These are phyloP conservation scores for Zelleria hepariella DNA, from an alignment of 2,888 invertebrate species.

Conservation along the genomic window DNA sequence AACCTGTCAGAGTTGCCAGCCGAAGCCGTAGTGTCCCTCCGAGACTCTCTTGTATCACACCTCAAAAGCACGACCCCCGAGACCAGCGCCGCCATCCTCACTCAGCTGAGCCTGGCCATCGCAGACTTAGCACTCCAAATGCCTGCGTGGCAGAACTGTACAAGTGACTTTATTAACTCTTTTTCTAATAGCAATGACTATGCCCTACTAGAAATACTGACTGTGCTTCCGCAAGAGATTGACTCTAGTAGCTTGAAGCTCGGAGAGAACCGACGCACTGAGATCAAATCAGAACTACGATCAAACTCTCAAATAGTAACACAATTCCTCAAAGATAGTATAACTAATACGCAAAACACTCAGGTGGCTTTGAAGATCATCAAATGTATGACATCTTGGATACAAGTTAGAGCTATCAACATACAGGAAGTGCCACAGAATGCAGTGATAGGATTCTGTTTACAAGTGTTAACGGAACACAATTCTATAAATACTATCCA, in stretches of 20 bases:
- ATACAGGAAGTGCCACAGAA: conserved; percentile 81
- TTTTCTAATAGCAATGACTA: conserved; percentile 80
- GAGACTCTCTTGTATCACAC: conserved; percentile 93
- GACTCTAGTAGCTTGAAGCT: conserved; percentile 84
- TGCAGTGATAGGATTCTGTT: conserved; percentile 79
- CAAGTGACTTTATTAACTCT: conserved; percentile 85
- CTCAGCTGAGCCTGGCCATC: conserved; percentile 92
- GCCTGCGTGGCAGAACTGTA: conserved; percentile 92
- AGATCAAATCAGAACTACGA: conserved; percentile 85
- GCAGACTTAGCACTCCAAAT: conserved; percentile 96
- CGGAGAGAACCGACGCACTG: conserved; percentile 91
- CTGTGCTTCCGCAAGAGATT: conserved; percentile 96
- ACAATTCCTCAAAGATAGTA: conserved; percentile 83
- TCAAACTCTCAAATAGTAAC: conserved; percentile 82
- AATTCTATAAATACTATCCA: conserved; percentile 78
- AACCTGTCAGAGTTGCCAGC: conserved; percentile 92
- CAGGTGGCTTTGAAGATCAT: conserved; percentile 81
- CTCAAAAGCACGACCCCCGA: conserved; percentile 84
- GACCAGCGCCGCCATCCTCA: conserved; percentile 88
- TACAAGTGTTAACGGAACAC: conserved; percentile 77
- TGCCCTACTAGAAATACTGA: conserved; percentile 92
- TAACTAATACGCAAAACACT: conserved; percentile 76
- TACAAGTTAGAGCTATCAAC: conserved; percentile 85
- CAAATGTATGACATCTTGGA: conserved; percentile 93
- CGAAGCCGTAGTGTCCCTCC: conserved; percentile 85